These are phyloP conservation scores for Sphecodes monilicornis DNA, from an alignment of 2,888 invertebrate genomes.

Conservation along the genomic window DNA sequence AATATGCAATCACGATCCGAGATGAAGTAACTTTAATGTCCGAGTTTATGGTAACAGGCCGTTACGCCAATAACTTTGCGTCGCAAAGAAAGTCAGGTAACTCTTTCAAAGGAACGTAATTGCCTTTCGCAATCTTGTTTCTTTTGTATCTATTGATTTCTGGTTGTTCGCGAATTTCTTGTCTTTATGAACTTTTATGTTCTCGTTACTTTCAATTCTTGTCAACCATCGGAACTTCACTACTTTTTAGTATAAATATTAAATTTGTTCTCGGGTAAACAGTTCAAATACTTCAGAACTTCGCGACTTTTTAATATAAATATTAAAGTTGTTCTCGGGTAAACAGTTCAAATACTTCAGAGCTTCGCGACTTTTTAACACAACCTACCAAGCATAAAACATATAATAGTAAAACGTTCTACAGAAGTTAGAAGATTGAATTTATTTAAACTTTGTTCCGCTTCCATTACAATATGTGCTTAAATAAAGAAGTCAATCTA, in stretches of 20 bases:
- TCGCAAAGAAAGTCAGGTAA: neutral
- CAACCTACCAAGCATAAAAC: too few relatives aligned
- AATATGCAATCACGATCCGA: constrained; percentile 23
- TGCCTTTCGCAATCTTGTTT: neutral
- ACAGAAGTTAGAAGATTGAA: too few relatives aligned
- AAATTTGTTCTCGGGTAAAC: neutral
- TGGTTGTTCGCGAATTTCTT: neutral
- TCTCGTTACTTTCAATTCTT: neutral
- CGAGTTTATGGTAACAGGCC: constrained; percentile 15
- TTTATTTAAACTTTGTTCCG: too few relatives aligned
- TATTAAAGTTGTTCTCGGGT: neutral
- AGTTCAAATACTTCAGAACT: neutral
- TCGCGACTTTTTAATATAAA: neutral
- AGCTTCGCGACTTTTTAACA: too few relatives aligned
- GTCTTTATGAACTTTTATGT: neutral
- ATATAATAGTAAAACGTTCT: too few relatives aligned
- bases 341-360: neutral
- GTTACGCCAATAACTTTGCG: constrained; percentile 12
- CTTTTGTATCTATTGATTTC: neutral
- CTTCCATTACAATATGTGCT: too few relatives aligned
- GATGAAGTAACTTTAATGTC: constrained; percentile 15
- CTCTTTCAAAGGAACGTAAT: constrained; percentile 2
- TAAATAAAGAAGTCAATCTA: too few relatives aligned
- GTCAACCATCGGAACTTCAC: neutral
- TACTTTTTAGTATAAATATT: neutral